Conservation (phyloP, 2,113 vertebrate genomes). For the Xiphophorus hellerii region DNA sequence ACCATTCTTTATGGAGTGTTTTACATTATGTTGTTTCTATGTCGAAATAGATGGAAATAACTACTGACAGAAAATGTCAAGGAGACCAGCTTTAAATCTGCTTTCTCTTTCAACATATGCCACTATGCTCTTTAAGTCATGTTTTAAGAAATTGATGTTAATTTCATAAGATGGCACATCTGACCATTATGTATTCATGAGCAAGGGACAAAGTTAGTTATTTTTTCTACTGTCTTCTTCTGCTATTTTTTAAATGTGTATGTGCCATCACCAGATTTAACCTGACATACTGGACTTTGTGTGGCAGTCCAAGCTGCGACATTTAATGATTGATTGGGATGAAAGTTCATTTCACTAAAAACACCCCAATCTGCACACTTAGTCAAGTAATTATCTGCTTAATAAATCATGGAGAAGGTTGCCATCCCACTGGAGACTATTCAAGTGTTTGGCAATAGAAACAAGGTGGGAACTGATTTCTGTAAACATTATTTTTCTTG, state of each 20-base stretch:
- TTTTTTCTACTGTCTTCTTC: neutral
- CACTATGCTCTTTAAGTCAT: conserved; percentile 55
- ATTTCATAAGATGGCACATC: conserved; percentile 85
- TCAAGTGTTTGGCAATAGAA: neutral
- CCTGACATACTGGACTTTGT: neutral
- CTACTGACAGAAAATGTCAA: neutral
- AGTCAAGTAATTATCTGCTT: too few relatives aligned
- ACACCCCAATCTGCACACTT: too few relatives aligned
- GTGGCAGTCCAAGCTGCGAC: too few relatives aligned
- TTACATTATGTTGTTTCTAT: neutral
- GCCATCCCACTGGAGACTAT: neutral
- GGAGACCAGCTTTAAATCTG: conserved; percentile 59
- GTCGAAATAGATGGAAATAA: neutral
- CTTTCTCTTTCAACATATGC: conserved; percentile 23
- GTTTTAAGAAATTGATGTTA: conserved; percentile 50
- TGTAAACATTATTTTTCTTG: neutral
- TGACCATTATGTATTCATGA: neutral
- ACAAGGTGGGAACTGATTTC: neutral
- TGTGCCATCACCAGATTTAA: neutral
- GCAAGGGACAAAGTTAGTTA: neutral
- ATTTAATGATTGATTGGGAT: neutral
- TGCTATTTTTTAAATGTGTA: neutral
- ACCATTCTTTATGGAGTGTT: neutral
- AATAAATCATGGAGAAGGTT: too few relatives aligned
- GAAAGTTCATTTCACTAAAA: neutral